Percentiles rank a stretch among this genome's conserved stretches.
phyloP scores from a whole-genome alignment of 1,140 invertebrate species.

The Delia radicum region DNA sequence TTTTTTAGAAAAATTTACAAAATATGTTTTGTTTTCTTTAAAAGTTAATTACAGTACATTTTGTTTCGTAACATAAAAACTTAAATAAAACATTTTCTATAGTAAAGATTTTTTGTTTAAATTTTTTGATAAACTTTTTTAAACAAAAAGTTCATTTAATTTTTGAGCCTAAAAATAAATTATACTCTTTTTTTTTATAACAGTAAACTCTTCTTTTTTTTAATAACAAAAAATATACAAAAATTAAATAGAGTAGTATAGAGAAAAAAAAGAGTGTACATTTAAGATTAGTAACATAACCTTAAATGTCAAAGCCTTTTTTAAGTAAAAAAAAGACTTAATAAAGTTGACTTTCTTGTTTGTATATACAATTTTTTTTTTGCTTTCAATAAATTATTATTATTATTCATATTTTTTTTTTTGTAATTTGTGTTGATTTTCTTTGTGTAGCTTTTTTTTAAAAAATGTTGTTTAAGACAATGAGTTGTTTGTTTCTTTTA shows the following conservation, averaged over 20 bases:
- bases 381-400: constrained; percentile 11
- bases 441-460: constrained; percentile 11
- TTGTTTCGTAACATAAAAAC: constrained; percentile 4
- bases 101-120: neutral
- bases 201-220: neutral
- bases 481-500: constrained; percentile 14
- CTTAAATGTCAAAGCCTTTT: neutral
- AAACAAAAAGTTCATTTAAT: neutral
- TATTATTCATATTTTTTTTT: constrained; percentile 5
- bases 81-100: constrained; percentile 9
- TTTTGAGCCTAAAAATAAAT: constrained; percentile 15
- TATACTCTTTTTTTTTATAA: neutral
- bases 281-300: neutral
- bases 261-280: neutral
- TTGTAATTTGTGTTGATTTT: constrained; percentile 13
- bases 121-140: neutral
- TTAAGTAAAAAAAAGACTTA: neutral
- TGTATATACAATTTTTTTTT: neutral
- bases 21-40: constrained; percentile 15
- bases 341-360: neutral
- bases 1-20: constrained; percentile 21
- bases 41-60: constrained; percentile 22
- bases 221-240: neutral
- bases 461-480: constrained; percentile 13
- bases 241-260: neutral